Evolutionary conservation across 2,797 vertebrate genomes (phyloP), one percentile per base, ranked within the genome.

Genomic region (Cossypha dichroa): DNA sequence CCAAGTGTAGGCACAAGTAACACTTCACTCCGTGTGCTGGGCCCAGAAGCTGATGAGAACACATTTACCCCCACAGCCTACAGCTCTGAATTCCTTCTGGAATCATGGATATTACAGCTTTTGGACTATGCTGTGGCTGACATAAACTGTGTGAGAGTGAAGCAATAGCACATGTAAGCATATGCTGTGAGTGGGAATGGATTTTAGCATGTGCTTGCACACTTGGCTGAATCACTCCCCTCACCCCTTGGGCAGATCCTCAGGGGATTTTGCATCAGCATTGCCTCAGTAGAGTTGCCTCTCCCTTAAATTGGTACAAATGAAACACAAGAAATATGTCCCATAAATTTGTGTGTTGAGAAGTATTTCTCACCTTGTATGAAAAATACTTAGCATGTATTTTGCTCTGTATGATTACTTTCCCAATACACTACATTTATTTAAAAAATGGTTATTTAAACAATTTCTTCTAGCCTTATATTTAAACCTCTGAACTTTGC

Each of bases 371-470:
- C n/a, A 93, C 13, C 8, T 55, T 36, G 62, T 43, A 83, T 51
- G 54, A 80, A 81, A 88, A 95, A 91, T 31, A 48, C 33, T 45
- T 11, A 16, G 17, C 31, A 55, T 15, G 19, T 48, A 18, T 94
- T 76, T 60, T 84, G 68, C 62, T 81, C 29, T 15, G 0, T 20
- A 19, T 31, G 55, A 78, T 93, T 85, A 56, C 40, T 72, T 75
- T 40, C 74, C 68, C 62, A 48, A 46, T 23, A 62, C 16, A 20
- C 16, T 5, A 28, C 3, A 8, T 34, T 85, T 55, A 38, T 29
- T 18, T 45, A 26, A 69, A 92, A 92, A 88, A 81, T 9, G 5
- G 6, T 55, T 85, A 63, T 74, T 93, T 58, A 78, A 93, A 80
- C 10, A 54, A 40, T 62, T 84, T 72, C 10, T 75, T 93, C 29